Evolutionary conservation across 2,797 vertebrate genomes (phyloP).

Genomic region (Oreonectes daqikongensis): DNA sequence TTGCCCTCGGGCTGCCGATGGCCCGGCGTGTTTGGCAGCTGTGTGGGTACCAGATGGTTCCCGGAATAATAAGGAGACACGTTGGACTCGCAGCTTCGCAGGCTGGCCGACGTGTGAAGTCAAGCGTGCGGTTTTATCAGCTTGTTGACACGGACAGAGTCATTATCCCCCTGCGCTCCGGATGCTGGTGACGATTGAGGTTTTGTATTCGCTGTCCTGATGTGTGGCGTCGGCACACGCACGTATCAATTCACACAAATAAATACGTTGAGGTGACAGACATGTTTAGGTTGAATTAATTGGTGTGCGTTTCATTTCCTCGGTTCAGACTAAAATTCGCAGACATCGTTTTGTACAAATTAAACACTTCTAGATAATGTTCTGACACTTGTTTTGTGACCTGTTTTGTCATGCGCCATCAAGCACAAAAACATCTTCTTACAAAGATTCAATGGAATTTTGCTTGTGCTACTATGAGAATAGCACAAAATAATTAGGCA

Average conservation of each 20-base stretch:
- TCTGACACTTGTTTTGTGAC: neutral
- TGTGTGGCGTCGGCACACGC: neutral
- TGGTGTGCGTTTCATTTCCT: neutral
- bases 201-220: conserved; percentile 27
- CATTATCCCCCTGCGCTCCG: conserved; percentile 61
- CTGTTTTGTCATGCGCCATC: conserved; percentile 5
- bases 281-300: conserved; percentile 2
- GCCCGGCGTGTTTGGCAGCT: conserved; percentile 61
- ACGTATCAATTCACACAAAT: neutral
- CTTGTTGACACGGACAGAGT: conserved; percentile 66
- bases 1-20: conserved; percentile 50
- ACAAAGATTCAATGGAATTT: neutral
- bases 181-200: conserved; percentile 52
- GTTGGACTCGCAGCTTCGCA: conserved; percentile 62
- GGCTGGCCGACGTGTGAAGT: conserved; percentile 63
- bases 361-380: neutral
- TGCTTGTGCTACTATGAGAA: neutral
- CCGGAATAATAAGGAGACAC: conserved; percentile 67
- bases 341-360: neutral
- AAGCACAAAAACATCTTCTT: neutral
- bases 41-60: conserved; percentile 67
- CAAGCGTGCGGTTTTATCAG: conserved; percentile 68
- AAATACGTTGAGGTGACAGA: neutral
- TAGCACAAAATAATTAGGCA: too few species aligned
- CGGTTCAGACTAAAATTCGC: neutral